A percentile compares a stretch with the other conserved stretches of the same genome.
Evolutionary conservation across 2,113 vertebrate species (phyloP).

Genomic region (Pachyramphus minor): DNA sequence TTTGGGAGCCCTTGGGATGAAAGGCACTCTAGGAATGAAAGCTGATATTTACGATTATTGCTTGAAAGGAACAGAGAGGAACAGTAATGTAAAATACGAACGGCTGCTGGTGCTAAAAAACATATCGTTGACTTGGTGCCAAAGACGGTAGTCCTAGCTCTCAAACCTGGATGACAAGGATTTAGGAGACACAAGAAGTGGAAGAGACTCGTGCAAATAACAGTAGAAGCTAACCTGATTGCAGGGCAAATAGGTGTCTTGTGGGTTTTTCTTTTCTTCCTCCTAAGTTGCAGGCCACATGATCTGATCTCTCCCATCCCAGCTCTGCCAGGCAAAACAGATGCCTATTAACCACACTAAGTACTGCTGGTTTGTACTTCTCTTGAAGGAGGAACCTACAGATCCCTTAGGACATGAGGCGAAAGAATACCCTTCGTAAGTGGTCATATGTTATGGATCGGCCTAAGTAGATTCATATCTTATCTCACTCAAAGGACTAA

Average conservation of each 20-base stretch:
- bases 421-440: not conserved
- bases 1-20: conserved; percentile 50
- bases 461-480: not conserved
- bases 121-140: not conserved
- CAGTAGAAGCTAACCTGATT: not conserved
- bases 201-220: conserved; percentile 1
- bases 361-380: not conserved
- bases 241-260: not conserved
- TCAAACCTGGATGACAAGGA: conserved; percentile 20
- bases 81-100: conserved; percentile 58
- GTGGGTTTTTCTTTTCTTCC: not conserved
- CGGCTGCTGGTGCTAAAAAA: conserved; percentile 40
- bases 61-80: conserved; percentile 42
- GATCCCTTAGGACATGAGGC: not conserved
- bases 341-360: not conserved
- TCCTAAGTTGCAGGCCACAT: not conserved
- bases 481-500: not conserved
- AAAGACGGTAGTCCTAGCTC: conserved; percentile 15
- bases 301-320: not conserved
- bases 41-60: conserved; percentile 63
- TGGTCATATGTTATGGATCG: not conserved
- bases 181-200: conserved; percentile 19
- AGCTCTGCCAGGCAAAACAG: not conserved
- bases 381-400: not conserved
- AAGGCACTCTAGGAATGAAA: conserved; percentile 52